Evolutionary conservation across 1,140 invertebrate genomes (phyloP).

Genomic region (Drosophila sucinea): DNA sequence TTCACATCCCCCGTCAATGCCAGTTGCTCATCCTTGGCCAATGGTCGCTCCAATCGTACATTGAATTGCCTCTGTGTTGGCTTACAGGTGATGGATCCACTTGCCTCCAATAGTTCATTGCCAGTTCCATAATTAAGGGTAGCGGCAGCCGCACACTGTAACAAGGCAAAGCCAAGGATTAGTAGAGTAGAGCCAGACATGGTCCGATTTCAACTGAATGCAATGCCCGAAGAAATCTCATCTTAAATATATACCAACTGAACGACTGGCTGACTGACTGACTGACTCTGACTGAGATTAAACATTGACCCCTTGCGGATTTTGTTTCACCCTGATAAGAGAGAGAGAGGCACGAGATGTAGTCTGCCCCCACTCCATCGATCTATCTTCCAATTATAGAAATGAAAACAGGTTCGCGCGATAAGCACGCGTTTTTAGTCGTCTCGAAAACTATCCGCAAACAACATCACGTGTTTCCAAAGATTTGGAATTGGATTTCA

Average conservation of each 20-base stretch:
- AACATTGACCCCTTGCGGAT: constrained; percentile 54
- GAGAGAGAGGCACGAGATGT: constrained; percentile 17
- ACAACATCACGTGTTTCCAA: constrained; percentile 65
- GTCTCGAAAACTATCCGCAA: constrained; percentile 45
- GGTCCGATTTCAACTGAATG: constrained; percentile 52
- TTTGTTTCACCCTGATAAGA: constrained; percentile 51
- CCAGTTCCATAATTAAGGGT: constrained; percentile 43
- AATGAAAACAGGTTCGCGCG: constrained; percentile 54
- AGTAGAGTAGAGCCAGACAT: constrained; percentile 47
- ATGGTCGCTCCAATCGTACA: constrained; percentile 50
- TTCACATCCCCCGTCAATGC: constrained; percentile 83
- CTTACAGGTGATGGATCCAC: constrained; percentile 43
- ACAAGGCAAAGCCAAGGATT: constrained; percentile 56
- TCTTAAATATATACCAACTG: constrained; percentile 32
- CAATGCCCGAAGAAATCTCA: background rate
- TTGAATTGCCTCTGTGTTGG: constrained; percentile 62
- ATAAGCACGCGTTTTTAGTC: constrained; percentile 59
- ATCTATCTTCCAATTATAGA: constrained; percentile 28
- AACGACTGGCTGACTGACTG: background rate
- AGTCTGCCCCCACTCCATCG: background rate
- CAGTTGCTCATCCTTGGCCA: constrained; percentile 80
- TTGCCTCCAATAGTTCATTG: constrained; percentile 53
- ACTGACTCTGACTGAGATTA: constrained; percentile 26
- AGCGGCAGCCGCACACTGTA: constrained; percentile 69
- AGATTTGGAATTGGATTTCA: background rate